Evolutionary conservation across 2,113 vertebrate genomes (phyloP).

Genomic region (Apaloderma vittatum): DNA sequence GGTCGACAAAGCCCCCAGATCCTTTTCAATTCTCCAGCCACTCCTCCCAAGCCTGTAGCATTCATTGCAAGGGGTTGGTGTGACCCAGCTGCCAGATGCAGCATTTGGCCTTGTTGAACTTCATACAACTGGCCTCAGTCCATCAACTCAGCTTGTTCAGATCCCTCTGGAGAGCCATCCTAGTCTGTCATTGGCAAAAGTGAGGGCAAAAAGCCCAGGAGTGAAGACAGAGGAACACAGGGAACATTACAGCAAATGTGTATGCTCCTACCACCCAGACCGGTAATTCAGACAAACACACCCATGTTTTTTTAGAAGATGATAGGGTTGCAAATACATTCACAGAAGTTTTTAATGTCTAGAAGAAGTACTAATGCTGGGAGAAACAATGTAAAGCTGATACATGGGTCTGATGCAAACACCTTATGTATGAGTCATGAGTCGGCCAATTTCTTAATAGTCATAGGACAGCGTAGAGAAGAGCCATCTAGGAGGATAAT

Average conservation of each 20-base stretch:
- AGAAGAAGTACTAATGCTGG: not conserved
- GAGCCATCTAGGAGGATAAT: not conserved
- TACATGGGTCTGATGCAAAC: not conserved
- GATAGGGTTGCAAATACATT: not conserved
- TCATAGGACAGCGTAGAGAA: fast-evolving
- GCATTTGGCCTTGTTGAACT: too few relatives aligned
- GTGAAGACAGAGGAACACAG: not conserved
- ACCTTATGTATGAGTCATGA: not conserved
- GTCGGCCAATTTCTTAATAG: not conserved
- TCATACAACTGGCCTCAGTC: too few relatives aligned
- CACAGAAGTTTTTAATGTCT: not conserved
- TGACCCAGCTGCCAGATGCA: too few relatives aligned
- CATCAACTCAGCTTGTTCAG: too few relatives aligned
- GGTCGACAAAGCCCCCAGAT: too few relatives aligned
- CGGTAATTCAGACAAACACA: not conserved
- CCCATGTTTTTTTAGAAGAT: not conserved
- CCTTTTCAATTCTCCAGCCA: too few relatives aligned
- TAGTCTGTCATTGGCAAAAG: not conserved
- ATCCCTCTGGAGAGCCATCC: not conserved
- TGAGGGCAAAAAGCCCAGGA: not conserved
- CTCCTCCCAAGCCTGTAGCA: too few relatives aligned
- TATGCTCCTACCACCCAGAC: not conserved
- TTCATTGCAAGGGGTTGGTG: too few relatives aligned
- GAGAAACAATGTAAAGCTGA: not conserved
- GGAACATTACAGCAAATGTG: too few relatives aligned